Base-by-base conservation (phyloP, 1,140 invertebrate species). In the Drosophila kurseongensis region DNA sequence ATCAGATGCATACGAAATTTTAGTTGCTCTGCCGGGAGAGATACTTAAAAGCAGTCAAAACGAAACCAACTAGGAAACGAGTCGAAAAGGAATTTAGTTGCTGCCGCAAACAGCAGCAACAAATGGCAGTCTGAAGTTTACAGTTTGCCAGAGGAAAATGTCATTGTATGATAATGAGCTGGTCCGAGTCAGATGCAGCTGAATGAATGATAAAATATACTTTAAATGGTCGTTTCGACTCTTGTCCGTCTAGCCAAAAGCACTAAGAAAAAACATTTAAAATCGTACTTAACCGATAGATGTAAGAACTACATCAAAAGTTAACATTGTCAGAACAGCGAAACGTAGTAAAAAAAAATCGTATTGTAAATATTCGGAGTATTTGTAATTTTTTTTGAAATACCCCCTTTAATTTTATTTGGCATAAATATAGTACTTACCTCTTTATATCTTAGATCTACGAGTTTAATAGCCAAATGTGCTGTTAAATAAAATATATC, bases 111-210 rank as follows among this genome's bases (percentile, higher is more conserved):
- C 75, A 62, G 66, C 77, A 55, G 44, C 75, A 75, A 82, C 82
- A 81, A 86, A 85, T 86, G 82, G 75, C 71, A 74, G 55, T 63
- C 75, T 56, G 54, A 66, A 73, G 72, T 89, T 61, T 78, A 78
- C 68, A 88, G 84, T 88, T 84, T 85, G 78, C 78, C 73, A 40
- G 50, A 61, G 73, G 84, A 63, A 89, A 89, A 89, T 89, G 84
- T 89, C 84, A 89, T 89, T 89, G 84, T 89, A 89, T 89, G 84
- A 89, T 89, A 89, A 89, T 89, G 84, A 89, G 83, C 83, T 78
- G 68, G 75, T 86, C 83, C 75, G 78, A 85, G 78, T 75, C 78
- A 86, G 83, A 79, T 83, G 83, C 83, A 83, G 83, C 76, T 86
- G 83, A 86, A 86, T 86, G 83, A 88, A 88, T 86, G 83, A 86